Evolutionary conservation across 1,140 invertebrate genomes (phyloP), one percentile per base, ranked within the genome.

Genomic region (Mylabris phalerata): DNA sequence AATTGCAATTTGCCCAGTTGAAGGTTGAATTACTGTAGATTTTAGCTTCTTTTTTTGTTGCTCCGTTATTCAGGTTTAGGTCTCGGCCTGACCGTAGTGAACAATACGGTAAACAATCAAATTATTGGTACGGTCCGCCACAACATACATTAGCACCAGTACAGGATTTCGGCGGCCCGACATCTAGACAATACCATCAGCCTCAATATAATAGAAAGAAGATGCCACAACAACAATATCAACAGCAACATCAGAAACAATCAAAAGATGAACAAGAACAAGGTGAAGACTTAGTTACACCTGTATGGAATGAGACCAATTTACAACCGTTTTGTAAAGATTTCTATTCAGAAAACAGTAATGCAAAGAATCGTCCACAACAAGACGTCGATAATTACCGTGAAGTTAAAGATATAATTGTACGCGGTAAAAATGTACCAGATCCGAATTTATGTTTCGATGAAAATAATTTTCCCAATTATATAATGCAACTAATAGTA

Each of bases 261-360:
- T 80, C 78, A 24, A 86, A 86, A 67, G 82, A 82, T 68, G 85
- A 32, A 90, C 24, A 93, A 92, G 48, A 86, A 88, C 51, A 32
- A 7, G 7, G 7, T 32, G 32, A 7, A 5, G 32, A 7, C 81
- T 81, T 49, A 43, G 80, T 88, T 3, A 92, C 91, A 71, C 92
- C 92, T 5, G 82, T 81, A 57, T 98, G 93, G 93, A 90, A 94
- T 63, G 69, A 87, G 55, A 73, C 75, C 13, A 82, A 85, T 52
- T 75, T 98, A 25, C 82, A 86, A 61, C 85, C 87, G 39, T 95
- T 98, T 72, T 80, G 87, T 57, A 98, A 98, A 77, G 88, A 96
- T 76, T 92, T 98, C 69, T 98, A 98, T 73, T 79, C 84, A 56
- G 90, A 93, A 48, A 88, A 93, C 75, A 80, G 83, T 3, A 86